Base-by-base conservation (phyloP, 2,113 vertebrate genomes). In the Phaethornis superciliosus region DNA sequence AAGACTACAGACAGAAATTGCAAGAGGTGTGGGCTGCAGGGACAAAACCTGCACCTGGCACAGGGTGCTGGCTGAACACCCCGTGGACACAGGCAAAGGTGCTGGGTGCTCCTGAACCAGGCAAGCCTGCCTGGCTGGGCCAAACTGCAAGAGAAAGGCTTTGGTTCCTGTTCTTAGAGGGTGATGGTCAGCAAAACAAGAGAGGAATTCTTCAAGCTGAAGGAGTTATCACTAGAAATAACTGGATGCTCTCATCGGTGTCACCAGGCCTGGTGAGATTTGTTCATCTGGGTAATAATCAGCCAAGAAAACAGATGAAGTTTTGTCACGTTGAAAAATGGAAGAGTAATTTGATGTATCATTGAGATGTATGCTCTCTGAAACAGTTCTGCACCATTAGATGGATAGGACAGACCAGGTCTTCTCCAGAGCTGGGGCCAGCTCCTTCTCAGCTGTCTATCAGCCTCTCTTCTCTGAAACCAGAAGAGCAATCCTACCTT, bases 251-350 rank as follows among this genome's bases (percentile, higher is more conserved):
- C 15, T 54, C 35, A 37, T 87, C 72, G 67, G 71, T 63, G 68
- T 88, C 79, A 85, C 79, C 37, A 83, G 55, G 68, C 71, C 64
- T 68, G 33, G 85, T 49, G 40, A 92, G 55, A 75, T 21, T 90
- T 86, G 72, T 77, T 95, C 85, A 76, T 21, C 35, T 79, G 49
- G 76, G 54, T 49, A 89, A 88, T 87, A 82, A 79, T 92, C 32
- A 87, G 9, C 51, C 51, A 80, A 67, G 28, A 85, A 89, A 92
- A 85, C 12, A 88, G 59, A 80, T 69, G 70, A 92, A 65, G 27
- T 59, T 91, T 91, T 83, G 51, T 82, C 91, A 89, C 52, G 71
- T 77, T 77, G 32, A 80, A 75, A 90, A 94, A 94, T 15, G 13
- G 64, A 91, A 83, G 51, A 64, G 74, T 54, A 82, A 72, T 74